These are phyloP conservation scores for Drosophila bipectinata DNA, from an alignment of 1,140 invertebrate species.

Conservation along the genomic window DNA sequence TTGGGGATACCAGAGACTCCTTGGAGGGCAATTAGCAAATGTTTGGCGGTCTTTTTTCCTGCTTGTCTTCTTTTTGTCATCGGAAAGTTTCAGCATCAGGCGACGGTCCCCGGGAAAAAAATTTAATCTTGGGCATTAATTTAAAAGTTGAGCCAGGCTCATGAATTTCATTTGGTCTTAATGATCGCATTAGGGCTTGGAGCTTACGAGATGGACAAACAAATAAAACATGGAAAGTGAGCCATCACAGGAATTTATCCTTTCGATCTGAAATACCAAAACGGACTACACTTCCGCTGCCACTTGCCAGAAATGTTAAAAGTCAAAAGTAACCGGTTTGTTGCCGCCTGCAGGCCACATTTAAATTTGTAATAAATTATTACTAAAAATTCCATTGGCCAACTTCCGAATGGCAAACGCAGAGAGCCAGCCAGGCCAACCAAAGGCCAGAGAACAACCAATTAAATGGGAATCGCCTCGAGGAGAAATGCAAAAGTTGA, in stretches of 20 bases:
- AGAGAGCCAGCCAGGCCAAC: constrained; percentile 28
- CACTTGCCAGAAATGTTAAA: constrained; percentile 11
- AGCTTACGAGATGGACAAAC: constrained; percentile 10
- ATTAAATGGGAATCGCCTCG: constrained; percentile 63
- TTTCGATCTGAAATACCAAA: neutral
- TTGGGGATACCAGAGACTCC: constrained; percentile 40
- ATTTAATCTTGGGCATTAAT: constrained; percentile 70
- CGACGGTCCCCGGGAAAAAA: constrained; percentile 21
- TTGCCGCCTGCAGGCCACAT: constrained; percentile 9
- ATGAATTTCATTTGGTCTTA: constrained; percentile 60
- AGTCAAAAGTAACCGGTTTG: constrained; percentile 30
- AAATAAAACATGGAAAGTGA: constrained; percentile 1
- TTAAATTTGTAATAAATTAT: constrained; percentile 58
- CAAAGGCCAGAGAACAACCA: constrained; percentile 58
- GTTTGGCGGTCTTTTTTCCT: constrained; percentile 27
- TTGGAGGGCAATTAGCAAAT: constrained; percentile 67
- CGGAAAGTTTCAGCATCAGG: constrained; percentile 25
- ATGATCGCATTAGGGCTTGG: constrained; percentile 40
- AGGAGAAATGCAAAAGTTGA: constrained; percentile 24
- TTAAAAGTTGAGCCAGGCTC: constrained; percentile 43
- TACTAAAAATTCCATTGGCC: constrained; percentile 25
- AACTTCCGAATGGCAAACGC: constrained; percentile 31
- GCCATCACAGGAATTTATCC: constrained; percentile 10
- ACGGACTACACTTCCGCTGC: neutral
- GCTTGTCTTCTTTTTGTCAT: neutral